Evolutionary conservation across 1,140 invertebrate species (phyloP).

Genomic region (Condylostylus longicornis): DNA sequence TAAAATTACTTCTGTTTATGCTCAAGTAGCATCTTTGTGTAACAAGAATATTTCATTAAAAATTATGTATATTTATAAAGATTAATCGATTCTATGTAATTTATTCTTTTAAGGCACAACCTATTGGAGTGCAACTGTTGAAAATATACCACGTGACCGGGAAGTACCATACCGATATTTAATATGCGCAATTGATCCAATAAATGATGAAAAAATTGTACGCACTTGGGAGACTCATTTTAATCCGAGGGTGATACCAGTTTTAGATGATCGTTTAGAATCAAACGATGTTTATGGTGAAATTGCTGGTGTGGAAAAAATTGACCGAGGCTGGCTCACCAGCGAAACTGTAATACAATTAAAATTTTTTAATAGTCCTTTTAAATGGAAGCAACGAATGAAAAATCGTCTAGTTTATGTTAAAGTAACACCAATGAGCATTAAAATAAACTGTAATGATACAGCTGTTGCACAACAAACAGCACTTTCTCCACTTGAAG

Average conservation of each 20-base stretch:
- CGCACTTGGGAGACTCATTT: slow-evolving; percentile 73
- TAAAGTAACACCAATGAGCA: slow-evolving; percentile 64
- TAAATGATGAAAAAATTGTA: slow-evolving; percentile 45
- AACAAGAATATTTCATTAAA: too few relatives aligned
- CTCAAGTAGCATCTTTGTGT: too few relatives aligned
- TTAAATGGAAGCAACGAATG: slow-evolving; percentile 66
- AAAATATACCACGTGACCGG: slow-evolving; percentile 46
- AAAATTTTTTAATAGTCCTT: slow-evolving; percentile 68
- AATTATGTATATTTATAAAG: too few relatives aligned
- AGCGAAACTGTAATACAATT: slow-evolving; percentile 74
- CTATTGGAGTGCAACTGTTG: slow-evolving; percentile 37
- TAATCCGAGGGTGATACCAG: slow-evolving; percentile 40
- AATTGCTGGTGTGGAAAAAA: slow-evolving; percentile 41
- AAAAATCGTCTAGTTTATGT: slow-evolving; percentile 51
- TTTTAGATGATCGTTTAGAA: slow-evolving; percentile 15
- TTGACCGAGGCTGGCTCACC: slow-evolving; percentile 76
- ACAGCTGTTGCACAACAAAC: slow-evolving; percentile 11
- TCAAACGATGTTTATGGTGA: slow-evolving; percentile 46
- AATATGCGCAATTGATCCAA: slow-evolving; percentile 44
- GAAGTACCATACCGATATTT: slow-evolving; percentile 66
- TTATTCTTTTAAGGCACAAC: slow-evolving; percentile 20
- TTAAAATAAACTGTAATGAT: slow-evolving; percentile 34
- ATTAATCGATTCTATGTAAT: too few relatives aligned
- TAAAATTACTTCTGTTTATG: neutral
- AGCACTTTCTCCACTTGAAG: slow-evolving; percentile 31